These are phyloP conservation scores for Drosophila formosana DNA, from an alignment of 2,888 invertebrate genomes.

Conservation along the genomic window DNA sequence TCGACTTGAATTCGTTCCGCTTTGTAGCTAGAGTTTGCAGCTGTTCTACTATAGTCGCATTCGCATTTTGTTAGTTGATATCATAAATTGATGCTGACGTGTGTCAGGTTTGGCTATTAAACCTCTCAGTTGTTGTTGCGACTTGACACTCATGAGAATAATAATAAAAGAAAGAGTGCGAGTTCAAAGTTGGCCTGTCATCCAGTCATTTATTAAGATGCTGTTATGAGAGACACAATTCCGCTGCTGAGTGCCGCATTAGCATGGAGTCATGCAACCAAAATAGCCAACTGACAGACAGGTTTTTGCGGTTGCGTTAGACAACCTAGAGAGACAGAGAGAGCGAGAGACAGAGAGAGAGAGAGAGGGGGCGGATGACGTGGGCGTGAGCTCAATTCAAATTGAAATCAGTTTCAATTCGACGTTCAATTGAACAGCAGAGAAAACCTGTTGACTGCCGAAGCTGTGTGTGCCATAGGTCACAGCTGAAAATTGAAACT, in stretches of 20 bases:
- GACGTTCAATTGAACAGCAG: constrained; percentile 9
- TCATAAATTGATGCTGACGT: constrained; percentile 69
- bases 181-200: constrained; percentile 58
- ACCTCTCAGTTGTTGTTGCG: constrained; percentile 16
- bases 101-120: constrained; percentile 38
- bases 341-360: background rate
- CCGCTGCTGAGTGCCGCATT: constrained; percentile 14
- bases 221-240: constrained; percentile 10
- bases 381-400: constrained; percentile 48
- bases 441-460: constrained; percentile 11
- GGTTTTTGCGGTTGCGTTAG: constrained; percentile 32
- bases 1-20: constrained; percentile 9
- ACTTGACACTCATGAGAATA: constrained; percentile 10
- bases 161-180: constrained; percentile 35
- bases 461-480: constrained; percentile 26
- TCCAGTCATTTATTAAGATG: constrained; percentile 48
- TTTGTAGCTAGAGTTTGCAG: background rate
- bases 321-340: background rate
- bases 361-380: background rate
- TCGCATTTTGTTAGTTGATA: constrained; percentile 55
- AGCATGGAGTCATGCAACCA: constrained; percentile 54
- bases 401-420: constrained; percentile 36
- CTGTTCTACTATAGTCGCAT: background rate
- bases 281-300: constrained; percentile 57
- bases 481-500: constrained; percentile 8